Evolutionary conservation across 2,888 invertebrate genomes (phyloP), one percentile per base, ranked within the genome.

Genomic region (Formica aserva): DNA sequence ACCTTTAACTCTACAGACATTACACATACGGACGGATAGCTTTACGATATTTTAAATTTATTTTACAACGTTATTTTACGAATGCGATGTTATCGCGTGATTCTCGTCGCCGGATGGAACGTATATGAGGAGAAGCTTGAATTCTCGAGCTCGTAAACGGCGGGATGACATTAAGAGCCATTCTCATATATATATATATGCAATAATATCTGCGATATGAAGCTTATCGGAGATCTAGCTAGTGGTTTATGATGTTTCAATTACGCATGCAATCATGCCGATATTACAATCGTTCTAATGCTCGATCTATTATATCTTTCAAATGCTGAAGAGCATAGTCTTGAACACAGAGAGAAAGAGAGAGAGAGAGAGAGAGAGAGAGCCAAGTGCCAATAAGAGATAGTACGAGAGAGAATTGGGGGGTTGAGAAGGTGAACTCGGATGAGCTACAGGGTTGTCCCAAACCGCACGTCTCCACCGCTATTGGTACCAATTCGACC

Each of bases 201-300:
- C 78, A 87, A 92, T 92, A 90, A 88, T 91, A 88, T 82, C 89
- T 62, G 63, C 85, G 90, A 90, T 91, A 90, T 84, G 89, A 90
- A 89, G 87, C 88, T 91, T 88, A 89, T 82, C 78, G 83, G 85
- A 88, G 89, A 89, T 91, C 87, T 75, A 67, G 26, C 41, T 71
- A 77, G 74, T 71, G 87, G 87, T 89, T 88, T 87, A 91, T 86
- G 89, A 89, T 88, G 89, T 93, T 93, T 92, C 91, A 92, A 93
- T 94, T 92, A 93, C 90, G 89, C 90, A 78, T 86, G 88, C 90
- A 91, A 91, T 92, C 91, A 88, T 92, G 86, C 80, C 85, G 86
- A 86, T 89, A 91, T 92, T 91, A 91, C 87, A 88, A 87, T 85
- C 77, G 84, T 88, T 85, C 83, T 83, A 85, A 66, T 78, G 62